Evolutionary conservation across 1,140 invertebrate species (phyloP).

Genomic region (Leptinotarsa texana): DNA sequence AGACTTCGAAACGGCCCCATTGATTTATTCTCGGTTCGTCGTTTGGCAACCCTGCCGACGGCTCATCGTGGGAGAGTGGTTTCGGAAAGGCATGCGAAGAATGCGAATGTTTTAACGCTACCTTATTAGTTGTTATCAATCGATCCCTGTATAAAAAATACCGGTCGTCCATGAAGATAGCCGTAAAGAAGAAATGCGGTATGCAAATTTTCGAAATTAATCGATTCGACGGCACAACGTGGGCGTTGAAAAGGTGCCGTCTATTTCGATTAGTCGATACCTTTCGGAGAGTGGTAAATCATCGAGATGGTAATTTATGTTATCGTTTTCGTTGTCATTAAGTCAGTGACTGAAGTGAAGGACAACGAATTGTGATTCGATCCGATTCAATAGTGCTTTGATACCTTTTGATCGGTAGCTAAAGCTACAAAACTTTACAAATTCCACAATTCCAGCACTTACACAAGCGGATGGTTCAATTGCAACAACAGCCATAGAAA

Average conservation of each 20-base stretch:
- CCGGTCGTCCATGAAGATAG: conserved; percentile 21
- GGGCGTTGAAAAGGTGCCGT: background rate
- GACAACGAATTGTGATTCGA: no score
- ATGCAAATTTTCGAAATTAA: conserved; percentile 6
- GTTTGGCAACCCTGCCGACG: conserved; percentile 22
- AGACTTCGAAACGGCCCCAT: no score
- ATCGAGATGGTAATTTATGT: background rate
- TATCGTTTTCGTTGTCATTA: background rate
- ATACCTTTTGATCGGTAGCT: no score
- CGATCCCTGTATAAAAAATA: conserved; percentile 16
- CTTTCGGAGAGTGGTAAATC: background rate
- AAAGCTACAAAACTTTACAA: no score
- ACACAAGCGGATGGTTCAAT: no score
- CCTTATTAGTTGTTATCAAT: conserved; percentile 43
- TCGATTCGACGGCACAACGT: background rate
- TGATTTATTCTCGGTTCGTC: background rate
- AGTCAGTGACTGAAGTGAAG: no score
- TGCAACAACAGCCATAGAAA: no score
- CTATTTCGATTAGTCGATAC: background rate
- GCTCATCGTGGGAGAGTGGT: conserved; percentile 40
- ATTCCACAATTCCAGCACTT: no score
- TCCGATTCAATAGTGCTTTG: no score
- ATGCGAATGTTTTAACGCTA: conserved; percentile 46
- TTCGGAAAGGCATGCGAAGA: conserved; percentile 31
- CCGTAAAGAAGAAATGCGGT: conserved; percentile 9